These are phyloP conservation scores for Pavo muticus DNA, from an alignment of 2,113 vertebrate genomes.

Conservation along the genomic window DNA sequence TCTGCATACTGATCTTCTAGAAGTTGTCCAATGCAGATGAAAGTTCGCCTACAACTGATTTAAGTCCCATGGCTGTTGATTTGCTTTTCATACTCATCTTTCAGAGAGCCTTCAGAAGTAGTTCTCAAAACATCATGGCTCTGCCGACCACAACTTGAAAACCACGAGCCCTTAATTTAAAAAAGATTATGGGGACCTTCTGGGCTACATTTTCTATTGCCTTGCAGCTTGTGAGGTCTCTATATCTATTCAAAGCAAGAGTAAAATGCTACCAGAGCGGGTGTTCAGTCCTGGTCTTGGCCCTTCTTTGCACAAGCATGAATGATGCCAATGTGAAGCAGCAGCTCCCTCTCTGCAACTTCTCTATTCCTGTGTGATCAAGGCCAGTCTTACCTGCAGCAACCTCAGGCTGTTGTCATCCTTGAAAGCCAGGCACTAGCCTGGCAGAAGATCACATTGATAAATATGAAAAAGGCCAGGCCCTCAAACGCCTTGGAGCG, in stretches of 20 bases:
- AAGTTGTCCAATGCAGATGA: not conserved
- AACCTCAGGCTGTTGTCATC: not conserved
- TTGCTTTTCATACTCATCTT: slow-evolving; percentile 29
- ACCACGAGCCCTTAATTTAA: slow-evolving; percentile 13
- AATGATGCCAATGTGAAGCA: not conserved
- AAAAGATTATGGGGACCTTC: not conserved
- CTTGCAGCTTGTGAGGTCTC: slow-evolving; percentile 53
- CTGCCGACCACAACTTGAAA: slow-evolving; percentile 43
- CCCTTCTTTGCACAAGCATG: slow-evolving; percentile 12
- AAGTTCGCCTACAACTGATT: slow-evolving; percentile 11
- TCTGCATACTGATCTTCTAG: slow-evolving; percentile 21
- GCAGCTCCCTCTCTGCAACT: not conserved
- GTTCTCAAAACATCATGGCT: not conserved
- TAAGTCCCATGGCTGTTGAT: not conserved
- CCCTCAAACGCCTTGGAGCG: not conserved
- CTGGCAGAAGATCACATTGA: rapidly evolving
- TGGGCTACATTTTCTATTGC: slow-evolving; percentile 17
- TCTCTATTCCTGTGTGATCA: not conserved
- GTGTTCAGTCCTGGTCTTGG: not conserved
- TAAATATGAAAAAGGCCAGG: not conserved
- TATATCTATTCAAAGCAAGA: not conserved
- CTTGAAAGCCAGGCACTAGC: not conserved
- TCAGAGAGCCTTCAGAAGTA: slow-evolving; percentile 20
- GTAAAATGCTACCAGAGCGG: slow-evolving; percentile 35
- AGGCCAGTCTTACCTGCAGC: not conserved